These are phyloP conservation scores for Chionoecetes opilio DNA, from an alignment of 1,140 invertebrate genomes.

Conservation along the genomic window DNA sequence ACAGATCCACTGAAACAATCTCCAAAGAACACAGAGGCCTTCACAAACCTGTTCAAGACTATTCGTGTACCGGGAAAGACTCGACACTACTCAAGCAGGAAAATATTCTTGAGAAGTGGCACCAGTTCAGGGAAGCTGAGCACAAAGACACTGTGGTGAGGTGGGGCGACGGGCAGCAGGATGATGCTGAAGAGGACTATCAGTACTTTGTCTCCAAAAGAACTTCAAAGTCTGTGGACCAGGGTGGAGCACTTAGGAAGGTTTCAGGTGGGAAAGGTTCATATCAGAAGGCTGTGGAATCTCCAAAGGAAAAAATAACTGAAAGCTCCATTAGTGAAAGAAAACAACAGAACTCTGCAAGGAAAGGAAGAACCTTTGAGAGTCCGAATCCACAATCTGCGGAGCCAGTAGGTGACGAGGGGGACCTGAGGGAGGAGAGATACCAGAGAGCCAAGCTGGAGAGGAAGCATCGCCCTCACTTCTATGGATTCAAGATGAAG, in stretches of 20 bases:
- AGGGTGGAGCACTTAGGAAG: not conserved
- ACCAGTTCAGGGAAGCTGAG: not conserved
- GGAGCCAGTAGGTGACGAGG: constrained; percentile 41
- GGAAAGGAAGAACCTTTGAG: not conserved
- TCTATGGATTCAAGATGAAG: constrained; percentile 66
- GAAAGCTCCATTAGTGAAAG: not conserved
- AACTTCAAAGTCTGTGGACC: not conserved
- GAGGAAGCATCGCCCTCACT: constrained; percentile 53
- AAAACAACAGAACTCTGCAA: not conserved
- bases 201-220: not conserved
- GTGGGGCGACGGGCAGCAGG: not conserved
- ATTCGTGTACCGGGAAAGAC: too few relatives aligned
- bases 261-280: not conserved
- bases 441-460: constrained; percentile 24
- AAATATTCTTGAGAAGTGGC: constrained; percentile 3
- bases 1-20: not conserved
- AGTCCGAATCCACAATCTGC: constrained; percentile 1
- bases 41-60: not conserved
- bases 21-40: not conserved
- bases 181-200: constrained; percentile 49
- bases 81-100: not conserved
- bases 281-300: not conserved
- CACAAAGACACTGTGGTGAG: not conserved
- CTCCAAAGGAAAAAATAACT: not conserved
- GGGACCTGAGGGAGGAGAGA: constrained; percentile 51